phyloP scores from a whole-genome alignment of 2,113 vertebrate genomes.

The Rhynchomys soricoides region DNA sequence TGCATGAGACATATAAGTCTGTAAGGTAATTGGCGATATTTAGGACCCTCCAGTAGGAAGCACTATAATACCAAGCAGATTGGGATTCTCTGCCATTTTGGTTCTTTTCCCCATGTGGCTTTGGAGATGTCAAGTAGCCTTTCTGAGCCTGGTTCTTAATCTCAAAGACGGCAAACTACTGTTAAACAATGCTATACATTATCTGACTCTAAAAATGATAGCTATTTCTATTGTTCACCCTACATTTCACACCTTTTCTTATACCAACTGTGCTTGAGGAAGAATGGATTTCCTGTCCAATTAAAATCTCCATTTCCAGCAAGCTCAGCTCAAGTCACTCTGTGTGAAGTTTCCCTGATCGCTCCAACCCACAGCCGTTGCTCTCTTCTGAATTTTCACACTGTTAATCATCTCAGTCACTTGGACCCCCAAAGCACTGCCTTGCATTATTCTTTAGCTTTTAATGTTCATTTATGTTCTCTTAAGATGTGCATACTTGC shows the following conservation, averaged over 20 bases:
- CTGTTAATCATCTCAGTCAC: background rate
- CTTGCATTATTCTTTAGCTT: background rate
- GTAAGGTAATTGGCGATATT: background rate
- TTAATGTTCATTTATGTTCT: background rate
- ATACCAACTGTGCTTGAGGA: background rate
- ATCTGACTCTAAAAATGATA: background rate
- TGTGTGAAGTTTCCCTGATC: background rate
- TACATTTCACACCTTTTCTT: rapidly evolving
- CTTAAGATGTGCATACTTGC: background rate
- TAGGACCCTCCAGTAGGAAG: background rate
- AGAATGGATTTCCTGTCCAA: background rate
- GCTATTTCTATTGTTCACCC: background rate
- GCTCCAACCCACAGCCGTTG: background rate
- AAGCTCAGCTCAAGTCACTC: background rate
- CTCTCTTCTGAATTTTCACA: background rate
- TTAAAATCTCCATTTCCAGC: background rate
- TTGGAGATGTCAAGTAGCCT: background rate
- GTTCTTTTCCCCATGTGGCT: background rate
- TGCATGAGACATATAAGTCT: background rate
- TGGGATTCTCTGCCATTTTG: background rate
- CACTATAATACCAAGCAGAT: background rate
- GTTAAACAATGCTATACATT: background rate
- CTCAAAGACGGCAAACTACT: background rate
- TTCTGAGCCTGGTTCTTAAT: background rate
- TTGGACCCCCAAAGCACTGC: background rate